Evolutionary conservation across 2,113 vertebrate genomes (phyloP), one percentile per base, ranked within the genome.

Genomic region (Mobula birostris): DNA sequence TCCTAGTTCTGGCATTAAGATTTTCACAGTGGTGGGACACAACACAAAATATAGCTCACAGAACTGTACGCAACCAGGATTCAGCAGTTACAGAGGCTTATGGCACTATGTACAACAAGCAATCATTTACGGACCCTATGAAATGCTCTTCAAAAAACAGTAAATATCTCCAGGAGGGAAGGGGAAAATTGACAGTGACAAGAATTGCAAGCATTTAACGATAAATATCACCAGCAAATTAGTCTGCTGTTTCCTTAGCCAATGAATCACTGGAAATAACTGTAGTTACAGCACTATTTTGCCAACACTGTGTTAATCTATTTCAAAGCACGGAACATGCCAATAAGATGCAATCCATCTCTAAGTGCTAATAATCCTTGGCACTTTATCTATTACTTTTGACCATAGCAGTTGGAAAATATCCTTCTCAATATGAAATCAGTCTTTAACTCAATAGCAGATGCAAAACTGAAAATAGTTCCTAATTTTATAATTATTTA

Each of bases 291-390:
- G 29, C 61, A 90, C 29, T 66, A 68, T 90, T 68, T 63, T 19
- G 14, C 61, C 85, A n/a, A 90, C 85, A 61, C 61, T 90, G 85
- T 66, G 85, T 66, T 90, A 90, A 90, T 90, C 61, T 90, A 66
- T 90, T 90, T 90, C 61, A 90, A 90, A 90, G 85, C 85, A 90
- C 85, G n/a, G 61, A 8, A 90, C 85, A 90, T 66, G 61, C 85
- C 63, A 90, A 90, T 90, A 66, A 66, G 61, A 14, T 90, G 15
- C 85, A 66, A 66, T 90, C n/a, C 29, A 90, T 90, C 85, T 66
- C 63, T 17, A 88, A 88, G 85, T 90, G 7, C 61, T 32, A 66
- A 90, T 5, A 36, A 14, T 9, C 61, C 61, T 90, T 66, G 58
- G 83, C 29, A 63, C 56, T 61, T 87, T 56, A 58, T 24, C 83